Evolutionary conservation across 2,797 vertebrate species (phyloP).

Genomic region (Lindbergichthys nudifrons): DNA sequence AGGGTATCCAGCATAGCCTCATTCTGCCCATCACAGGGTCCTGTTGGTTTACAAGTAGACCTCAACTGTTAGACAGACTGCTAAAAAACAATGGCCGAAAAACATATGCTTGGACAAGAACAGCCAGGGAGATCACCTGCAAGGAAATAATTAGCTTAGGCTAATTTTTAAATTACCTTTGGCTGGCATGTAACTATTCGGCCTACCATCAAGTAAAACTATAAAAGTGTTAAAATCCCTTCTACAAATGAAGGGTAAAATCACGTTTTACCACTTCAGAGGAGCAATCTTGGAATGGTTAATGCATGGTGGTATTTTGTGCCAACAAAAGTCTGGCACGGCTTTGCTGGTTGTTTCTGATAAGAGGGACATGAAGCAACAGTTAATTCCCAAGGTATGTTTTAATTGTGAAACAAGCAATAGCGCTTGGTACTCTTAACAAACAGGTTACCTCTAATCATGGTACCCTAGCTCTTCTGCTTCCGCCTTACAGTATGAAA

Average conservation of each 20-base stretch:
- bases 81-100: slow-evolving; percentile 49
- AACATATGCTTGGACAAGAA: slow-evolving; percentile 40
- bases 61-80: slow-evolving; percentile 39
- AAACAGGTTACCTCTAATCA: slow-evolving; percentile 18
- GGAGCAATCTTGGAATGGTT: slow-evolving; percentile 61
- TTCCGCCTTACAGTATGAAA: background rate
- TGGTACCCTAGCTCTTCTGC: background rate
- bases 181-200: slow-evolving; percentile 43
- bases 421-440: slow-evolving; percentile 21
- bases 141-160: slow-evolving; percentile 63
- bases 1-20: slow-evolving; percentile 16
- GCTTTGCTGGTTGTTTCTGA: slow-evolving; percentile 43
- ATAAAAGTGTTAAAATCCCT: slow-evolving; percentile 48
- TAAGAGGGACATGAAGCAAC: slow-evolving; percentile 57
- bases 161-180: slow-evolving; percentile 70
- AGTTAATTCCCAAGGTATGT: slow-evolving; percentile 54
- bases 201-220: slow-evolving; percentile 59
- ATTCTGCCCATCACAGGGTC: slow-evolving; percentile 54
- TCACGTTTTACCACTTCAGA: slow-evolving; percentile 68
- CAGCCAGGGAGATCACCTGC: slow-evolving; percentile 52
- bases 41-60: slow-evolving; percentile 47
- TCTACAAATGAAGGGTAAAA: slow-evolving; percentile 52
- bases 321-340: slow-evolving; percentile 69
- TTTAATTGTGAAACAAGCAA: slow-evolving; percentile 39
- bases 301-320: slow-evolving; percentile 21